These are phyloP conservation scores for Biston betularia DNA, from an alignment of 2,888 invertebrate genomes.

Conservation along the genomic window DNA sequence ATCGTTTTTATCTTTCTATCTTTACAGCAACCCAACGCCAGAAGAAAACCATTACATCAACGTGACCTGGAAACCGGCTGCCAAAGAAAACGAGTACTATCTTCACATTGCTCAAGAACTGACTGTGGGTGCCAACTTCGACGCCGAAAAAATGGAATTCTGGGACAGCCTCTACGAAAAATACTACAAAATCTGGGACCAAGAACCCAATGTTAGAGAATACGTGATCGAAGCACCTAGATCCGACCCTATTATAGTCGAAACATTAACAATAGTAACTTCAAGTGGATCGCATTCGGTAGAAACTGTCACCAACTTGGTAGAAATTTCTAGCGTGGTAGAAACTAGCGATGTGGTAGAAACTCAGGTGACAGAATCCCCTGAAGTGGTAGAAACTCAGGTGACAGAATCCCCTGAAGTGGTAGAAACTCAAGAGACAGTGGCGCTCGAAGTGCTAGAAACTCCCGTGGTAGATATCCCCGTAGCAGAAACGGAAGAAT, in stretches of 20 bases:
- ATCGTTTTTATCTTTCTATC: neutral
- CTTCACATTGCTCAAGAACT: conserved; percentile 69
- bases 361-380: conserved; percentile 3
- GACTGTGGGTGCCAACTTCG: conserved; percentile 63
- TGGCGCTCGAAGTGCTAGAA: conserved; percentile 16
- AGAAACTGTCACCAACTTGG: conserved; percentile 30
- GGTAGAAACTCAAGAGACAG: conserved; percentile 24
- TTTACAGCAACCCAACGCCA: conserved; percentile 77
- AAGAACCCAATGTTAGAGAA: conserved; percentile 2
- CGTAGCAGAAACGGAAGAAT: conserved; percentile 16
- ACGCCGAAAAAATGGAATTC: conserved; percentile 75
- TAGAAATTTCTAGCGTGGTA: conserved; percentile 22
- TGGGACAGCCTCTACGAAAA: conserved; percentile 76
- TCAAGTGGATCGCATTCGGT: conserved; percentile 33
- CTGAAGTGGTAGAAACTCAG: conserved; percentile 4
- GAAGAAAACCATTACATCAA: conserved; percentile 74
- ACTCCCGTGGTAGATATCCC: conserved; percentile 23
- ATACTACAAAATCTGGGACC: conserved; percentile 75
- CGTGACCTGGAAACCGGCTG: conserved; percentile 74
- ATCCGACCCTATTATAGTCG: conserved; percentile 48
- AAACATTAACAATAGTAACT: conserved; percentile 34
- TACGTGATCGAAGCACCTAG: conserved; percentile 35
- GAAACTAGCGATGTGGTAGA: conserved; percentile 16
- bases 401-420: conserved; percentile 4
- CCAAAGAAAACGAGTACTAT: conserved; percentile 70